Percentiles rank a stretch among this genome's conserved stretches.
phyloP scores from a whole-genome alignment of 2,888 invertebrate species.

The Zygothrica quintamaculata region DNA sequence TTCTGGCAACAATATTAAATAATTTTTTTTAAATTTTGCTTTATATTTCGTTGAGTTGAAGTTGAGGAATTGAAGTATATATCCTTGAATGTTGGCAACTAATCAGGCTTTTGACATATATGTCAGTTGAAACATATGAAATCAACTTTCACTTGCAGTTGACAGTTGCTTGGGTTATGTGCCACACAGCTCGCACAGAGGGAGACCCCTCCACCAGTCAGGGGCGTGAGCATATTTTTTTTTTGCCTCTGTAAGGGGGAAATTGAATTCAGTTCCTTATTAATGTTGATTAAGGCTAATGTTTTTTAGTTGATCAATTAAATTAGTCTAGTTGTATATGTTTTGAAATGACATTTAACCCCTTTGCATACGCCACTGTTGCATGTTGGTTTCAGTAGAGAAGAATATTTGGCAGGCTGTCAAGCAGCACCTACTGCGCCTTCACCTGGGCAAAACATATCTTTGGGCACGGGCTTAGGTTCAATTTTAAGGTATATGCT shows the following conservation, averaged over 20 bases:
- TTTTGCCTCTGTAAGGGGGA: no score
- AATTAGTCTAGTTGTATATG: not conserved
- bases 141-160: constrained; percentile 43
- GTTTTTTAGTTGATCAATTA: no score
- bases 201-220: constrained; percentile 41
- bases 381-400: not conserved
- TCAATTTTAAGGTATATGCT: no score
- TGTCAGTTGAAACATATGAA: constrained; percentile 34
- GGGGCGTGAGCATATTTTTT: no score
- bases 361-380: not conserved
- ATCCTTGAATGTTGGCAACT: constrained; percentile 1
- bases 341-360: not conserved
- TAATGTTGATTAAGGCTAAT: no score
- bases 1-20: no score
- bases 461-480: constrained; percentile 1
- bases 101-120: constrained; percentile 21
- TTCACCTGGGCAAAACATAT: constrained; percentile 35
- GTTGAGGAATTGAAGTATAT: not conserved
- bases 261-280: no score
- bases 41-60: no score
- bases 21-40: no score
- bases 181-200: constrained; percentile 41
- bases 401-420: constrained; percentile 11
- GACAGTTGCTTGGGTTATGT: constrained; percentile 29
- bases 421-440: no score